These are phyloP conservation scores for Exephanes ischioxanthus DNA, from an alignment of 2,888 invertebrate species.

Conservation along the genomic window DNA sequence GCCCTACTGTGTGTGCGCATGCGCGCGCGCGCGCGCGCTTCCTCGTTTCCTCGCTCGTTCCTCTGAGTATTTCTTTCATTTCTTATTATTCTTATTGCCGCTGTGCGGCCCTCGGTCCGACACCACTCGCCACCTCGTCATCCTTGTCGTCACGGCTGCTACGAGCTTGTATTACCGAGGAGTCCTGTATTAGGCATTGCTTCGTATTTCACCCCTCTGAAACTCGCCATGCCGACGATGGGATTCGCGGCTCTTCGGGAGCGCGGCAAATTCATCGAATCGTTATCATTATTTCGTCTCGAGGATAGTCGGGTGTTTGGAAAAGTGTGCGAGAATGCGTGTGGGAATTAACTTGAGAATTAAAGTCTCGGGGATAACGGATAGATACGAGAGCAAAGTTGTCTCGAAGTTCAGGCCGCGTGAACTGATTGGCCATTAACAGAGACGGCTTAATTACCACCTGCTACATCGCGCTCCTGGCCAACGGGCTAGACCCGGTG, in stretches of 20 bases:
- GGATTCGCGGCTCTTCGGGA: not conserved
- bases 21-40: not conserved
- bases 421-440: constrained; percentile 57
- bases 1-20: constrained; percentile 36
- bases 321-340: not conserved
- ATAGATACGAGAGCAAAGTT: constrained; percentile 29
- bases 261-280: not conserved
- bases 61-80: not conserved
- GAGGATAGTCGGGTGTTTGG: not conserved
- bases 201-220: not conserved
- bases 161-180: constrained; percentile 25
- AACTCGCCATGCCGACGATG: not conserved
- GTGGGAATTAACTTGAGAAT: not conserved
- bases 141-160: constrained; percentile 46
- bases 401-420: constrained; percentile 33
- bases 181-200: constrained; percentile 28
- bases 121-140: constrained; percentile 62
- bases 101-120: constrained; percentile 16
- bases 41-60: constrained; percentile 2
- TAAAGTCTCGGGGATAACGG: constrained; percentile 2
- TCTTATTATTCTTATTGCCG: constrained; percentile 14
- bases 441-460: constrained; percentile 58
- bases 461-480: not conserved
- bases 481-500: constrained; percentile 32
- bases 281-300: not conserved